Evolutionary conservation across 92 coral and sea anemone species (phyloP).

Genomic region (Palythoa caribaeorum): DNA sequence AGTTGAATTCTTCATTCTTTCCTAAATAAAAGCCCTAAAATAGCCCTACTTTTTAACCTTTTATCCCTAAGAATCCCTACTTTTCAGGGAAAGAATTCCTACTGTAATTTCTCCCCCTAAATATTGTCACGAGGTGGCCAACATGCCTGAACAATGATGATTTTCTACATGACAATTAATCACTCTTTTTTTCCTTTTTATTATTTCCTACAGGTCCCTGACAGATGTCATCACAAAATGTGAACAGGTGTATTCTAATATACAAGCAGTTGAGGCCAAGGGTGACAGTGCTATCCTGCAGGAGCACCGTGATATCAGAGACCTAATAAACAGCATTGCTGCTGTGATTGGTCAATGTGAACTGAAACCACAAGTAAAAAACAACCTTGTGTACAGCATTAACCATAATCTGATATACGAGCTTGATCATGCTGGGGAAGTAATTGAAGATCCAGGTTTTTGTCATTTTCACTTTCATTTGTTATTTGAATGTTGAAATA

Average conservation of each 20-base stretch:
- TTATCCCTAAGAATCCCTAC: too few species aligned
- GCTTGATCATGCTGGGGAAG: constrained; percentile 67
- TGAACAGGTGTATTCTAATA: constrained; percentile 65
- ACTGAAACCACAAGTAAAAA: constrained; percentile 67
- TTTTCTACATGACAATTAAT: not conserved
- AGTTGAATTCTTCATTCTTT: too few species aligned
- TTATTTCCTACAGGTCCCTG: constrained; percentile 55
- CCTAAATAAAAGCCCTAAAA: too few species aligned
- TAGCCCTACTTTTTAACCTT: too few species aligned
- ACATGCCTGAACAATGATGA: too few species aligned
- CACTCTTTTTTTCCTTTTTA: not conserved
- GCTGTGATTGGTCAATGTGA: constrained; percentile 64
- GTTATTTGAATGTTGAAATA: not conserved
- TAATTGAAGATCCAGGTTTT: constrained; percentile 54
- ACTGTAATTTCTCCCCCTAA: too few species aligned
- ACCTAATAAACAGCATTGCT: constrained; percentile 66
- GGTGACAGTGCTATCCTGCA: constrained; percentile 80
- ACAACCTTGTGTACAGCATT: constrained; percentile 65
- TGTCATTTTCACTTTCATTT: not conserved
- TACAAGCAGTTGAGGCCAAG: constrained; percentile 64
- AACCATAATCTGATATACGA: constrained; percentile 67
- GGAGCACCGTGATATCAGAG: constrained; percentile 62
- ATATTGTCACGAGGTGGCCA: too few species aligned
- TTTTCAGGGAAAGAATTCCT: too few species aligned
- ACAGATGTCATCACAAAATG: constrained; percentile 70